phyloP scores from a whole-genome alignment of 1,140 invertebrate species.

The Sycophila sp. region DNA sequence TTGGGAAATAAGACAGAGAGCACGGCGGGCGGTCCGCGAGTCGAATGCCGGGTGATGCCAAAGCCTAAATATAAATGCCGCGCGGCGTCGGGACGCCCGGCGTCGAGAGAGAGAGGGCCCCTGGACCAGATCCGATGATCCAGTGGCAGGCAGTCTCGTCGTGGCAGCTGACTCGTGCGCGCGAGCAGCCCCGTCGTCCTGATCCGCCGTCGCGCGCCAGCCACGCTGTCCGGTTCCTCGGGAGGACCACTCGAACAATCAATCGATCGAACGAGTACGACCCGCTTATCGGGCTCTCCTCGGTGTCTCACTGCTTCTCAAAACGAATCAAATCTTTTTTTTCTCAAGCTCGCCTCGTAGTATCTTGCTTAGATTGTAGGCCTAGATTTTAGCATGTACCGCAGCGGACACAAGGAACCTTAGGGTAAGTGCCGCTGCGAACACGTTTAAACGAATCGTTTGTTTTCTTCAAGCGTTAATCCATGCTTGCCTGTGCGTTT shows the following conservation, averaged over 20 bases:
- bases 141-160: slow-evolving; percentile 60
- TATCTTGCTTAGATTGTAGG: background rate
- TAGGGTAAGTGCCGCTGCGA: slow-evolving; percentile 12
- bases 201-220: background rate
- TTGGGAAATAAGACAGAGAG: too few species aligned
- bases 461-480: too few species aligned
- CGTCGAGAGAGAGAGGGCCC: slow-evolving; percentile 35
- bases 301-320: background rate
- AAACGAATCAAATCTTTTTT: too few species aligned
- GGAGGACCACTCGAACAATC: background rate
- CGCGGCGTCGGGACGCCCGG: slow-evolving; percentile 51
- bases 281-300: background rate
- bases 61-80: slow-evolving; percentile 66
- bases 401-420: background rate
- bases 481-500: too few species aligned
- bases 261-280: slow-evolving; percentile 36
- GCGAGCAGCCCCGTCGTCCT: slow-evolving; percentile 13
- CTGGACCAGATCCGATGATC: slow-evolving; percentile 58
- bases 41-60: slow-evolving; percentile 65
- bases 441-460: too few species aligned
- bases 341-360: too few species aligned
- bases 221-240: background rate
- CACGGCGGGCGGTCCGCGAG: slow-evolving; percentile 47
- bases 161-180: slow-evolving; percentile 41
- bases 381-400: background rate